Evolutionary conservation across 2,113 vertebrate species (phyloP).

Genomic region (Hystrix cristata): DNA sequence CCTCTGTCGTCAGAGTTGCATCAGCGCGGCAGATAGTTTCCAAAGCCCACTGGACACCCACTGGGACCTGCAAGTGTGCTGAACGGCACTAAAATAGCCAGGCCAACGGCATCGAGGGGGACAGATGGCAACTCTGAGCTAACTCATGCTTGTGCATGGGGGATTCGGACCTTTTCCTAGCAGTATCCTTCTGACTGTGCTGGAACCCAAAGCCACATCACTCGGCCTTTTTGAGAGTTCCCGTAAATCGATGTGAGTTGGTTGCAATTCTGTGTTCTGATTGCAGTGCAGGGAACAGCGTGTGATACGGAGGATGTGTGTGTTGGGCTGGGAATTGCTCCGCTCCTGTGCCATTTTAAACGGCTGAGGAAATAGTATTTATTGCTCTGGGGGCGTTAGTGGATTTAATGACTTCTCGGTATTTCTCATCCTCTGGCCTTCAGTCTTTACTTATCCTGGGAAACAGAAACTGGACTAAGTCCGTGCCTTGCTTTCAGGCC

Average conservation of each 20-base stretch:
- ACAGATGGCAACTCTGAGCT: not conserved
- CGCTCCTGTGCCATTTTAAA: not conserved
- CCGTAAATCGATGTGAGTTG: not conserved
- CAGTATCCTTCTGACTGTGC: not conserved
- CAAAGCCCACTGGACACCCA: not conserved
- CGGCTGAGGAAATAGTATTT: not conserved
- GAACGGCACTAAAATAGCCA: not conserved
- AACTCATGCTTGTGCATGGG: not conserved
- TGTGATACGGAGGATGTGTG: rapidly evolving
- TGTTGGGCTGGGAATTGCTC: not conserved
- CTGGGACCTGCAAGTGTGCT: not conserved
- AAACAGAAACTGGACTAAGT: not conserved
- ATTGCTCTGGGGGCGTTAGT: not conserved
- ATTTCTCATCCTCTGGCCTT: not conserved
- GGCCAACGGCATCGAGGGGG: not conserved
- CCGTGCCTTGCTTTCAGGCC: not conserved
- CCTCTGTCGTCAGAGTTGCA: not conserved
- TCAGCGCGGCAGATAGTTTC: not conserved
- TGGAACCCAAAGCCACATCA: not conserved
- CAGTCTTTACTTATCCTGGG: not conserved
- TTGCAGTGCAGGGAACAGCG: not conserved
- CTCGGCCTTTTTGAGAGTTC: not conserved
- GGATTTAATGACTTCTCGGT: not conserved
- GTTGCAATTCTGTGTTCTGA: not conserved
- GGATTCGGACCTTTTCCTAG: not conserved